phyloP scores from a whole-genome alignment of 1,140 invertebrate genomes.

The Pseudomyrmex dendroicus region DNA sequence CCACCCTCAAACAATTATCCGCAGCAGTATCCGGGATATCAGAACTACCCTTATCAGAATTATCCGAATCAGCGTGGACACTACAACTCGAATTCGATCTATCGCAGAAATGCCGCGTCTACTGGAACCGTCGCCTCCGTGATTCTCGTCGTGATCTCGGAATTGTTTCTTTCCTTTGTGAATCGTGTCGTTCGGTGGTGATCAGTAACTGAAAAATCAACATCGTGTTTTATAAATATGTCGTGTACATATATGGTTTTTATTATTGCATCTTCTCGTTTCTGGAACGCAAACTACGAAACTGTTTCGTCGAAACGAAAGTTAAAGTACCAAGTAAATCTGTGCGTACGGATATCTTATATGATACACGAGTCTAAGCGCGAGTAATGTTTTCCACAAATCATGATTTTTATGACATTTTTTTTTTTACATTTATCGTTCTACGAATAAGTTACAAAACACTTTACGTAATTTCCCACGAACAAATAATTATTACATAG shows the following conservation, averaged over 20 bases:
- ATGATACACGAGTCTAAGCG: too few species aligned
- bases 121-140: background rate
- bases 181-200: background rate
- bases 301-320: too few species aligned
- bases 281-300: too few species aligned
- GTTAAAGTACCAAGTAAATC: too few species aligned
- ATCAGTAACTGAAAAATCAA: background rate
- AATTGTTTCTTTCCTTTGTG: background rate
- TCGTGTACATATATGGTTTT: background rate
- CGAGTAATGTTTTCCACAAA: too few species aligned
- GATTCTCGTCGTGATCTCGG: constrained; percentile 26
- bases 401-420: too few species aligned
- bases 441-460: too few species aligned
- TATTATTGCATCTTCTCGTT: too few species aligned
- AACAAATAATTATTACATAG: too few species aligned
- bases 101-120: constrained; percentile 39
- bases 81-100: constrained; percentile 61
- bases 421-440: too few species aligned
- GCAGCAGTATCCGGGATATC: constrained; percentile 70
- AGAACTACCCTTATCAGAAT: constrained; percentile 66
- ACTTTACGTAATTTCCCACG: too few species aligned
- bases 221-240: constrained; percentile 7
- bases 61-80: constrained; percentile 47
- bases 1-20: constrained; percentile 59
- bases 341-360: too few species aligned